Conservation (phyloP, 92 coral and sea anemone genomes). For the Epizoanthus ramosus region DNA sequence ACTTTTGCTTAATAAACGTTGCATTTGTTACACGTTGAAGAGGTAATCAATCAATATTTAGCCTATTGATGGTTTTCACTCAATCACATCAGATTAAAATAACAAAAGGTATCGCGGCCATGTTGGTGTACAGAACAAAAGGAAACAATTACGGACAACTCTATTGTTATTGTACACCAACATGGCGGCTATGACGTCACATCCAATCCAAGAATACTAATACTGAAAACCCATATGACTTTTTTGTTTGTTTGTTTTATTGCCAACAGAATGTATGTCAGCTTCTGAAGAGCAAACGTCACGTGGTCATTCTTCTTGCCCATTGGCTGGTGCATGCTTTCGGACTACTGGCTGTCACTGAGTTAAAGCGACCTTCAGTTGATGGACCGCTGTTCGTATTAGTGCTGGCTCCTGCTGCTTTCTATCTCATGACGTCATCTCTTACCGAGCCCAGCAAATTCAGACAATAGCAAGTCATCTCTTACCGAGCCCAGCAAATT, state of each 20-base stretch:
- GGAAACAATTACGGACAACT: no score
- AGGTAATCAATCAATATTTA: no score
- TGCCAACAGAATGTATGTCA: conserved; percentile 68
- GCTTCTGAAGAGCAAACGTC: conserved; percentile 77
- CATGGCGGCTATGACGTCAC: no score
- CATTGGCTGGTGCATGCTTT: conserved; percentile 92
- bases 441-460: conserved; percentile 91
- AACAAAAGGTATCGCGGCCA: no score
- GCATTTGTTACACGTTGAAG: background rate
- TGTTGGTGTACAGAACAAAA: no score
- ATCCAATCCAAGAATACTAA: background rate
- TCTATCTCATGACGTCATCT: conserved; percentile 80
- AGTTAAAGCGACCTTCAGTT: conserved; percentile 65
- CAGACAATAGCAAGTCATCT: conserved; percentile 56
- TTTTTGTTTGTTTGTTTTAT: background rate
- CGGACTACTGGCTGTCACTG: conserved; percentile 91
- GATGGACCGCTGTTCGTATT: conserved; percentile 90
- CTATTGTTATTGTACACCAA: no score
- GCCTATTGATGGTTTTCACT: no score
- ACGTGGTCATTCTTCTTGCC: conserved; percentile 74
- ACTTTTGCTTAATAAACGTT: background rate
- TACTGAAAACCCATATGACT: background rate
- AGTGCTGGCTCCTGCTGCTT: conserved; percentile 79
- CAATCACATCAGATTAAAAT: no score
- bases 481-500: conserved; percentile 91